phyloP scores from a whole-genome alignment of 2,888 invertebrate genomes.

The Athalia rosae region DNA sequence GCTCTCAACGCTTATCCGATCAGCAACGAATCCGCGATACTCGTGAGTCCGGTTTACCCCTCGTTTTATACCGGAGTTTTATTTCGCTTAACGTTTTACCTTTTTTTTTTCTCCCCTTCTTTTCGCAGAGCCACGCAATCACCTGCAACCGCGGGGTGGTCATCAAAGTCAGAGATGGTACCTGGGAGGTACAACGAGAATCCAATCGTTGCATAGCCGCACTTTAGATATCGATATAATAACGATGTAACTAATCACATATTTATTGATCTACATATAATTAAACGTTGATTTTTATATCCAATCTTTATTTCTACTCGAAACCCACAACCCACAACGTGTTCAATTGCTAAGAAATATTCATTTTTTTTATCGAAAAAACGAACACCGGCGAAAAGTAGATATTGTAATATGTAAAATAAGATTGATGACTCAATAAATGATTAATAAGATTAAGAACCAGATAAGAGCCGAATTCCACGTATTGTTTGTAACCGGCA shows the following conservation, averaged over 20 bases:
- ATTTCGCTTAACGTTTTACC: conserved; percentile 10
- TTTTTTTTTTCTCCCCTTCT: not conserved
- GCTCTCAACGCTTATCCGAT: conserved; percentile 34
- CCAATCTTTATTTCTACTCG: no score
- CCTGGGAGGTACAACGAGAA: conserved; percentile 23
- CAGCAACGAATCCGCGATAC: conserved; percentile 47
- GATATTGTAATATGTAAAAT: no score
- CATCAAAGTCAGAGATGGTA: conserved; percentile 38
- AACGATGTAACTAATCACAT: no score
- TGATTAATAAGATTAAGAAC: no score
- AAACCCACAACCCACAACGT: no score
- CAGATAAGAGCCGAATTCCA: no score
- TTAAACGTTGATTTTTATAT: no score
- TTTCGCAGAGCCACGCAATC: not conserved
- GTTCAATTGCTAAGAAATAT: no score
- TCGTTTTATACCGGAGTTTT: not conserved
- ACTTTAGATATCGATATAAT: not conserved
- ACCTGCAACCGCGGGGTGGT: conserved; percentile 23
- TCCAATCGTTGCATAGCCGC: conserved; percentile 44
- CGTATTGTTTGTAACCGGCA: no score
- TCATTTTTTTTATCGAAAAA: not conserved
- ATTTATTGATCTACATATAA: no score
- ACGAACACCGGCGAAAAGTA: not conserved
- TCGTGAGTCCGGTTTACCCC: conserved; percentile 32
- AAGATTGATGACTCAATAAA: no score